phyloP scores from a whole-genome alignment of 2,113 vertebrate species.

The Brachypodius melanocephalos region DNA sequence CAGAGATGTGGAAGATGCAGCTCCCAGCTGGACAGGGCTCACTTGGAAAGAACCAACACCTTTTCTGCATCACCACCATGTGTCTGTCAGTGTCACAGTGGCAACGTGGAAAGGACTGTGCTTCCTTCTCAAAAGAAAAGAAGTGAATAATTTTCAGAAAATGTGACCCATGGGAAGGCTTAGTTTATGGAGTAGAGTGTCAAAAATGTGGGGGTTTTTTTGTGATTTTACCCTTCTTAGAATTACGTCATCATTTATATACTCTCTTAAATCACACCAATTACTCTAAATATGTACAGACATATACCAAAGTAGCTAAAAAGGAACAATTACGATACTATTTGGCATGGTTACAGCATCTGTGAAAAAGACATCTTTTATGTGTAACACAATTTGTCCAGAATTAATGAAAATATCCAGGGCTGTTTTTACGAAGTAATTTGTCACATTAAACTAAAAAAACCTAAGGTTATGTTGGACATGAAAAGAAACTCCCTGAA shows the following conservation, averaged over 20 bases:
- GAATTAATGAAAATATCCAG: conserved; percentile 66
- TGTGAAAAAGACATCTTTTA: conserved; percentile 57
- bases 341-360: conserved; percentile 45
- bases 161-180: neutral
- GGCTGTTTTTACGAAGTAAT: conserved; percentile 61
- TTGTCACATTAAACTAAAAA: conserved; percentile 64
- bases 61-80: neutral
- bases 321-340: conserved; percentile 22
- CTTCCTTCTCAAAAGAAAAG: neutral
- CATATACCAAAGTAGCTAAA: conserved; percentile 9
- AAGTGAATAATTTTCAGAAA: neutral
- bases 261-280: neutral
- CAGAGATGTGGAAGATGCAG: neutral
- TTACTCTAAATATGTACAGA: conserved; percentile 11
- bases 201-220: neutral
- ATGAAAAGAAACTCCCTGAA: conserved; percentile 65
- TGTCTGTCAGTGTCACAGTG: neutral
- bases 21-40: neutral
- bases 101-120: neutral
- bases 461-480: conserved; percentile 54
- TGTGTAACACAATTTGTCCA: conserved; percentile 57
- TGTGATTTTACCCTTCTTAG: neutral
- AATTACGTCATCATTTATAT: neutral
- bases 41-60: neutral
- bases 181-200: neutral